Base-by-base conservation (phyloP, 2,113 vertebrate genomes). In the Sinocyclocheilus grahami region DNA sequence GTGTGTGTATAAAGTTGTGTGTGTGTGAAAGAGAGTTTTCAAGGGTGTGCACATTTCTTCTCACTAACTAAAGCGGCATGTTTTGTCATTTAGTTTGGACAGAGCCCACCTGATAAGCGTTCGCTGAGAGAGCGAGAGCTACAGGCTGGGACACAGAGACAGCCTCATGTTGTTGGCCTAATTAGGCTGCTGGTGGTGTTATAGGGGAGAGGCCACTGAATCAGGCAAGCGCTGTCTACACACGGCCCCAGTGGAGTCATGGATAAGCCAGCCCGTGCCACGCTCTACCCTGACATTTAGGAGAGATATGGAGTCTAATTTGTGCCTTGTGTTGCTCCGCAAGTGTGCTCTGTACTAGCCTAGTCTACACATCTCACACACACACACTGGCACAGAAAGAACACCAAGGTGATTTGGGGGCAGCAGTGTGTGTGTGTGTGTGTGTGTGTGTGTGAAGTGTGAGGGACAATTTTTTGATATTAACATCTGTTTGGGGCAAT, bases 131-230 rank as follows among this genome's bases (percentile, higher is more conserved):
- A 81, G 7, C 16, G 9, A 37, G 77, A 42, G 58, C 22, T 60
- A 24, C 18, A 0, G 51, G 58, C 78, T 63, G 58, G 89, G 88
- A 90, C 78, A 89, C 84, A 83, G 76, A 85, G 88, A 87, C 90
- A 88, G 91, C 90, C 92, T 55, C 39, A 92, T 92, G 90, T 93
- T 88, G 87, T 88, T 86, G 85, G 85, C 69, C 89, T 93, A 94
- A 92, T 92, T 91, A 93, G 91, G 83, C 63, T 76, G 11, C 77
- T 30, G 76, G 62, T 88, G 72, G 77, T 63, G 51, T 48, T 53
- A 51, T 77, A 89, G 71, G 71, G 86, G 85, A 83, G 42, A 83
- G 74, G 89, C 27, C 78, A 80, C 82, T 71, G 88, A 69, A 78
- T 82, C 46, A 83, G 13, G 82, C 78, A n/a, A 51, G 30, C 39